Conservation (phyloP, 2,888 invertebrate species). For the Acanthosepion esculentum region DNA sequence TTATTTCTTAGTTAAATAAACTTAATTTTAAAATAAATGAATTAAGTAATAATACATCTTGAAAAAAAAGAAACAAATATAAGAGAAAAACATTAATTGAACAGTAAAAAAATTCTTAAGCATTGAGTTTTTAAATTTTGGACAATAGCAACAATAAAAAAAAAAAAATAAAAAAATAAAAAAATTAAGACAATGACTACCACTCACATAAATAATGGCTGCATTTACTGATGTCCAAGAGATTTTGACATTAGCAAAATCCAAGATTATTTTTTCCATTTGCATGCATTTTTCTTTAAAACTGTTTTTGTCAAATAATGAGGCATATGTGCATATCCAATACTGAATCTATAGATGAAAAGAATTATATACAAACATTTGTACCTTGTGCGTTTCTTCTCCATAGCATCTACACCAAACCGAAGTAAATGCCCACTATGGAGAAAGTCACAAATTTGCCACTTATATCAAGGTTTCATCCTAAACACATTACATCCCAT, state of each 20-base stretch:
- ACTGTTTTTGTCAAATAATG: not conserved
- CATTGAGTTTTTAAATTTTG: not conserved
- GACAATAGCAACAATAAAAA: not conserved
- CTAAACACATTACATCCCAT: not conserved
- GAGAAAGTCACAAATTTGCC: not conserved
- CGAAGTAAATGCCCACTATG: not conserved
- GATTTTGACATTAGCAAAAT: not conserved
- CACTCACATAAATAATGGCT: not conserved
- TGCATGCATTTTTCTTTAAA: not conserved
- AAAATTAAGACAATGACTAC: too few relatives aligned
- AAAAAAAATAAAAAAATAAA: not conserved
- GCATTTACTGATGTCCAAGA: not conserved
- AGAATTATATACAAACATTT: constrained; percentile 4
- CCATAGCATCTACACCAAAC: not conserved
- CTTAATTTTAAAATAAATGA: not conserved
- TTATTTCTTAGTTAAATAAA: not conserved
- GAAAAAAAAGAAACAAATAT: not conserved
- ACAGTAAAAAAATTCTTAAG: not conserved
- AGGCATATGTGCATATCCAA: not conserved
- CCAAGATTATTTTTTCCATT: not conserved
- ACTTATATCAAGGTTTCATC: not conserved
- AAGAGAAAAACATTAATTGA: not conserved
- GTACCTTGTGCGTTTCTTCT: not conserved
- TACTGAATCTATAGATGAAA: not conserved
- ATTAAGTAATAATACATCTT: not conserved